phyloP scores from a whole-genome alignment of 2,888 invertebrate species.

The Furcula furcula region DNA sequence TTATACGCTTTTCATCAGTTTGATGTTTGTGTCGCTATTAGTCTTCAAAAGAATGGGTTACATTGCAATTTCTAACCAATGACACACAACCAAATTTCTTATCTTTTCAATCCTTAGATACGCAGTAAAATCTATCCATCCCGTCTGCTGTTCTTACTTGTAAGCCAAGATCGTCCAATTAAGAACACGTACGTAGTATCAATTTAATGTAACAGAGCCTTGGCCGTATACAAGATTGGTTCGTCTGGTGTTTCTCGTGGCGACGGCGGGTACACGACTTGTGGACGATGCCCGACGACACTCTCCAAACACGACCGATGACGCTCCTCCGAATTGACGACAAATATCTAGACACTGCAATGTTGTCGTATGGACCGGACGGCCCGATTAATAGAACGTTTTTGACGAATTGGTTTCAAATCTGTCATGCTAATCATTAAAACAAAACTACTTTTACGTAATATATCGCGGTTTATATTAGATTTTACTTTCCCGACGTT shows the following conservation, averaged over 20 bases:
- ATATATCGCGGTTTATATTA: no score
- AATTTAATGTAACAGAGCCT: constrained; percentile 73
- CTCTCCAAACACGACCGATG: constrained; percentile 52
- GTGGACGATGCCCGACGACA: constrained; percentile 32
- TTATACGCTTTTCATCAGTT: no score
- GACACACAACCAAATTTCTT: not conserved
- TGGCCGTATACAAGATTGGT: constrained; percentile 51
- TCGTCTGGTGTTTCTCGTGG: constrained; percentile 63
- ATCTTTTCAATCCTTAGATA: not conserved
- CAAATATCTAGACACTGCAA: constrained; percentile 48
- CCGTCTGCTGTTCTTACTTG: constrained; percentile 14
- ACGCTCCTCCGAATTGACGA: constrained; percentile 51
- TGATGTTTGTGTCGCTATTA: no score
- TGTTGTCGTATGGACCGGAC: constrained; percentile 17
- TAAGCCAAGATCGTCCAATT: constrained; percentile 50
- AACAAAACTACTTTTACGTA: no score
- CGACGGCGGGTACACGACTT: constrained; percentile 55
- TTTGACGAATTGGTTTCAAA: constrained; percentile 20
- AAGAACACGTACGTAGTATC: constrained; percentile 59
- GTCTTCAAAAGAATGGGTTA: not conserved
- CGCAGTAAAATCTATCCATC: not conserved
- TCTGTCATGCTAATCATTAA: no score
- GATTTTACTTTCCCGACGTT: no score
- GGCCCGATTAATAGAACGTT: constrained; percentile 13
- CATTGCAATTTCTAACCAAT: not conserved